Conservation (phyloP, 2,797 vertebrate species). For the Coranthus polyacanthus region DNA sequence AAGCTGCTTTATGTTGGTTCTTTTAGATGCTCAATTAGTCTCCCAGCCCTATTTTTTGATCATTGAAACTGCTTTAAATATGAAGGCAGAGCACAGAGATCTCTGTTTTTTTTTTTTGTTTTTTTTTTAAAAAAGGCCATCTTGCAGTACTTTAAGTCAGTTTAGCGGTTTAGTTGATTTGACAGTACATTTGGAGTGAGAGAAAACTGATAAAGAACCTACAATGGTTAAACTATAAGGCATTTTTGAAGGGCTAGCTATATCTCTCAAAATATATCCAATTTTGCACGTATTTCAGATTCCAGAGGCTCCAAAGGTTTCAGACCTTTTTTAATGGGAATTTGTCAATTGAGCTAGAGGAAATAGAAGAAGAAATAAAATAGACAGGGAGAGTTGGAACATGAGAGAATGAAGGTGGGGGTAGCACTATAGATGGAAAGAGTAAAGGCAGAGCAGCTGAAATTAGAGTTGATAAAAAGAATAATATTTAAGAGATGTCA, state of each 20-base stretch:
- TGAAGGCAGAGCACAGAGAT: background rate
- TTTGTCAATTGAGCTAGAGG: background rate
- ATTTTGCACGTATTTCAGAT: conserved; percentile 4
- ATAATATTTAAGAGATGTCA: background rate
- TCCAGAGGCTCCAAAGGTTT: background rate
- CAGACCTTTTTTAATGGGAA: background rate
- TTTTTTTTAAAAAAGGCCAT: background rate
- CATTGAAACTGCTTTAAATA: background rate
- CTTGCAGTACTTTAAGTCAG: background rate
- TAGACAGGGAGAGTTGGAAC: background rate
- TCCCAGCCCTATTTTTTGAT: too few relatives aligned
- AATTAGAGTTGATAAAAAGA: background rate
- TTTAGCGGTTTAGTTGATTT: background rate
- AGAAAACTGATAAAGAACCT: background rate
- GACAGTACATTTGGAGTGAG: background rate
- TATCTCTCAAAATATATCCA: background rate
- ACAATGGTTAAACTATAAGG: background rate
- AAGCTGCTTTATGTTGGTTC: background rate
- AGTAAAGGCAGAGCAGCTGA: background rate
- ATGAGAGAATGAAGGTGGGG: background rate
- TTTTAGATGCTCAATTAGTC: background rate
- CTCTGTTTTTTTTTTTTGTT: background rate
- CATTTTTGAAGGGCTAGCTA: conserved; percentile 5
- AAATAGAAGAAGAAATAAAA: conserved; percentile 9
- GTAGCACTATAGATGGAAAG: conserved; percentile 1